These are phyloP conservation scores for Ochotona princeps DNA, from an alignment of 2,113 vertebrate genomes.

Conservation along the genomic window DNA sequence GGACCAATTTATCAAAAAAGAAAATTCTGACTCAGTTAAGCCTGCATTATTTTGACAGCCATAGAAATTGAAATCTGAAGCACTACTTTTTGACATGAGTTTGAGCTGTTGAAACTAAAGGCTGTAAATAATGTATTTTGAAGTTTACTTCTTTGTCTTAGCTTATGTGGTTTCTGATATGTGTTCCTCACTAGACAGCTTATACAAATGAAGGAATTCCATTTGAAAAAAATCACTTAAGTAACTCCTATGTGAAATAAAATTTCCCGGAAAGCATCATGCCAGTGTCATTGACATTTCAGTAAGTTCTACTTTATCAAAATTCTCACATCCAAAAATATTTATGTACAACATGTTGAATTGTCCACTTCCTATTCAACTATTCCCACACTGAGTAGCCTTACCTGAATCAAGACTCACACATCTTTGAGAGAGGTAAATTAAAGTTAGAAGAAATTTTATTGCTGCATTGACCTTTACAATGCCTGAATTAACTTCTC, in stretches of 20 bases:
- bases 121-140: not conserved
- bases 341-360: not conserved
- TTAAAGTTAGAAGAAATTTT: not conserved
- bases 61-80: not conserved
- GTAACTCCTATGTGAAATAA: not conserved
- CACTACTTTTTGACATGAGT: not conserved
- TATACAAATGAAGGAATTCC: not conserved
- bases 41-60: not conserved
- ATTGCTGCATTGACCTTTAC: not conserved
- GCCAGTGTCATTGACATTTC: not conserved
- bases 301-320: not conserved
- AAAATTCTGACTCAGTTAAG: not conserved
- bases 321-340: not conserved
- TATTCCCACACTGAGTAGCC: not conserved
- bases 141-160: not conserved
- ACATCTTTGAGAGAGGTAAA: not conserved
- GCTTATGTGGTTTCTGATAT: not conserved
- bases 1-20: not conserved
- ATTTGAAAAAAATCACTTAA: not conserved
- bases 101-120: not conserved
- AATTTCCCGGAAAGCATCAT: conserved; percentile 10
- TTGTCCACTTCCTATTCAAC: not conserved
- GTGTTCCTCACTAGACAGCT: not conserved
- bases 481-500: not conserved
- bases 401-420: not conserved